Evolutionary conservation across 2,113 vertebrate genomes (phyloP).

Genomic region (Istiophorus platypterus): DNA sequence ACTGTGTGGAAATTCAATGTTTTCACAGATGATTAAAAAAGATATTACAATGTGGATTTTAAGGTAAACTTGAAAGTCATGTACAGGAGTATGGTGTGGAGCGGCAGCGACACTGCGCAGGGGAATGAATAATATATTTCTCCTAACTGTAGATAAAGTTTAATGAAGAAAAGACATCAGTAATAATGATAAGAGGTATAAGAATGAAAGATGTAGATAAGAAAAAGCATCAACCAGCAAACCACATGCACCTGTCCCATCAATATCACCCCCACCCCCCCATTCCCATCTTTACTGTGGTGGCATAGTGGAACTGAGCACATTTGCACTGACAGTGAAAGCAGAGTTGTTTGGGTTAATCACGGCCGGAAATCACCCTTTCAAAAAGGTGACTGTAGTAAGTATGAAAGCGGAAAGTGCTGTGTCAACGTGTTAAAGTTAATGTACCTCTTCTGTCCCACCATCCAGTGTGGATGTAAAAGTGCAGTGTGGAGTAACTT

Average conservation of each 20-base stretch:
- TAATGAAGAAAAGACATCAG: background rate
- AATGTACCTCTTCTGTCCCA: background rate
- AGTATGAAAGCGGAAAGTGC: background rate
- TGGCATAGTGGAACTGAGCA: too few relatives aligned
- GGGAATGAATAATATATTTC: background rate
- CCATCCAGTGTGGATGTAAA: background rate
- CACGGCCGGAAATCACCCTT: too few relatives aligned
- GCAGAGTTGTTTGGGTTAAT: too few relatives aligned
- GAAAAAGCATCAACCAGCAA: background rate
- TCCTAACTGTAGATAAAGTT: background rate
- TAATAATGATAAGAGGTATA: background rate
- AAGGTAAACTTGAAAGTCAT: background rate
- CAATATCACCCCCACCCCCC: too few relatives aligned
- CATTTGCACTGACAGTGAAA: too few relatives aligned
- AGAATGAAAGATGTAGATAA: too few relatives aligned
- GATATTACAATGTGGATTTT: too few relatives aligned
- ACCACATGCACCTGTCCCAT: background rate
- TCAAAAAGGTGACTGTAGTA: background rate
- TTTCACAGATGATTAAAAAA: background rate
- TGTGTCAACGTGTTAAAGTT: background rate
- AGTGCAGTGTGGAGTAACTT: background rate
- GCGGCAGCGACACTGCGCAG: background rate
- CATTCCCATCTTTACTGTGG: too few relatives aligned
- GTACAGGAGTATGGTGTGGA: background rate
- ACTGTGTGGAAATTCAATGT: background rate